Conservation (phyloP, 1,140 invertebrate genomes). For the Brachionus paranguensis region DNA sequence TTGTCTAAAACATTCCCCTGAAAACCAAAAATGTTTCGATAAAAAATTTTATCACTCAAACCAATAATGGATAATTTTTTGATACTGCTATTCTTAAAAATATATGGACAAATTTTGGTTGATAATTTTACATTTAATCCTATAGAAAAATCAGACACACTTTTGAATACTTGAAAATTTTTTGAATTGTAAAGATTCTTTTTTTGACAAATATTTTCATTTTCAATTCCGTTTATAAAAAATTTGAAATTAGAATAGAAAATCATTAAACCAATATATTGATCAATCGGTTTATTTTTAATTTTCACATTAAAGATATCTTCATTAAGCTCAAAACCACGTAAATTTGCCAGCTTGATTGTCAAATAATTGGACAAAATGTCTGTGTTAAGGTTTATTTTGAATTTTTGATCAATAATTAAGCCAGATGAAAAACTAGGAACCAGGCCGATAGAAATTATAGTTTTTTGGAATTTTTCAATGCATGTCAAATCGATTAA, state of each 20-base stretch:
- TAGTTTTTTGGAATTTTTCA: not conserved
- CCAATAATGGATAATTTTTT: not conserved
- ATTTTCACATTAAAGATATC: not conserved
- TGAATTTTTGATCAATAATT: not conserved
- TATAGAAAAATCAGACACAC: not conserved
- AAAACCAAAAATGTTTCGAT: not conserved
- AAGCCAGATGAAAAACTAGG: not conserved
- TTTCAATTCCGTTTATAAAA: not conserved
- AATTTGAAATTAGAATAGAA: not conserved
- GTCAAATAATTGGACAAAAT: not conserved
- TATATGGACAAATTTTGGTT: not conserved
- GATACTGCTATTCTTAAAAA: not conserved
- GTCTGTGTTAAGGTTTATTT: not conserved
- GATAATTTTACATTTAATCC: not conserved
- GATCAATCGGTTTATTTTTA: not conserved
- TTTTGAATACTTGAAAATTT: not conserved
- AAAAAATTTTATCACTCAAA: not conserved
- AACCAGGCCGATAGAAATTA: not conserved
- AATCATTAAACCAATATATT: not conserved
- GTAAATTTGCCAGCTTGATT: not conserved
- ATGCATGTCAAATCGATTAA: not conserved
- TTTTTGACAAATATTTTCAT: not conserved
- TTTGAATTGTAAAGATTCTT: not conserved
- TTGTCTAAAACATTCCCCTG: not conserved
- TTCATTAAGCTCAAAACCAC: not conserved